Base-by-base conservation (phyloP, 2,888 invertebrate species). In the Glyphotaelius pellucidus region DNA sequence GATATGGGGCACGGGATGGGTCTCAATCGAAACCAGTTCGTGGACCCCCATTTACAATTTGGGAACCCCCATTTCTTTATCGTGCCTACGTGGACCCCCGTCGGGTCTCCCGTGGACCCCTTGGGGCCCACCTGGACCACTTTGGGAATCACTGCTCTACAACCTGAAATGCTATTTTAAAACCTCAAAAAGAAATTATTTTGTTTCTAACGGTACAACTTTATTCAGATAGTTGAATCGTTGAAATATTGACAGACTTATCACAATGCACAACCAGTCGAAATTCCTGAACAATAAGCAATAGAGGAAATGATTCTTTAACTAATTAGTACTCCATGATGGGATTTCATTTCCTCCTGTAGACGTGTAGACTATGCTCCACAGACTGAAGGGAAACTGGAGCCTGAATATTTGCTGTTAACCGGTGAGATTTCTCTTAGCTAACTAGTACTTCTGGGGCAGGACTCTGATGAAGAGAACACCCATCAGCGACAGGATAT, bases 401-500 rank as follows among this genome's bases (percentile, higher is more conserved):
- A 25, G 25, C 25, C 67, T 67, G 67, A 25, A 67, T 67, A 67
- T 67, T 25, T 67, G 67, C 67, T 9, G 67, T 67, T 67, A 67
- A n/a, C 67, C 25, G 67, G 19, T 67, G 15, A 67, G 67, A 67
- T n/a, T 7, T 19, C 7, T n/a, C 67, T 67, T 25, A 25, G 2
- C 67, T 67, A 67, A 67, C 67, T 32, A 31, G 7, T 14, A 84
- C 32, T 1, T 38, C 52, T 15, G 67, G 14, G 3, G 47, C 30
- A 42, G 38, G 86, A 11, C 19, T 85, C n/a, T 38, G 47, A 47
- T 38, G 85, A 38, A 38, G 85, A n/a, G n/a, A n/a, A 42, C 47
- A 86, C 38, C 52, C 88, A 89, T 89, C 88, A 89, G 35, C 79
- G 67, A 32, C 88, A 89, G 88, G 88, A 89, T 89, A 89, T 89